A percentile compares a stretch with the other conserved stretches of the same genome.
Conservation (phyloP, 2,888 invertebrate genomes). For the Eupithecia subfuscata region DNA sequence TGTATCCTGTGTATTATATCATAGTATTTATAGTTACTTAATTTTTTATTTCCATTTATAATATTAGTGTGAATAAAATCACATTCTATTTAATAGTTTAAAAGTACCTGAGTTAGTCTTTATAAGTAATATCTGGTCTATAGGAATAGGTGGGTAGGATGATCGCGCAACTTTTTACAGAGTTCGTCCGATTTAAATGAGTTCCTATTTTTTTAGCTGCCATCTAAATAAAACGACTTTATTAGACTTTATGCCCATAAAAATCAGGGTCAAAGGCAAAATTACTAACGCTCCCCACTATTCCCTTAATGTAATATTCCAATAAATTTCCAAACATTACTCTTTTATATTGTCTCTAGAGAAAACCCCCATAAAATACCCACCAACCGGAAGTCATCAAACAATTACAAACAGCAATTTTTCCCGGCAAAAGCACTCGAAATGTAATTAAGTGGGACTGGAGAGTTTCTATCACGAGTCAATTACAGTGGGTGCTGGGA, state of each 20-base stretch:
- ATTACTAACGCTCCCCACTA: background rate
- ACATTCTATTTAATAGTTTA: no score
- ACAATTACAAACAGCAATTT: constrained; percentile 23
- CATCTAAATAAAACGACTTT: background rate
- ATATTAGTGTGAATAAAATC: no score
- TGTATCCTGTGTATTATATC: no score
- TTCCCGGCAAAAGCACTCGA: constrained; percentile 17
- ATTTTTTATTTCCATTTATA: no score
- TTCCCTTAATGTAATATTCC: constrained; percentile 7
- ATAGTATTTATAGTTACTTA: no score
- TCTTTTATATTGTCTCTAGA: constrained; percentile 9
- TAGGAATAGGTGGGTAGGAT: background rate
- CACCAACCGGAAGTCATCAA: constrained; percentile 17
- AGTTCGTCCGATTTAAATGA: background rate
- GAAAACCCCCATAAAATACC: constrained; percentile 10
- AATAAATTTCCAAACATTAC: constrained; percentile 18
- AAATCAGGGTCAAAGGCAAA: background rate
- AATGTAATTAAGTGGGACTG: constrained; percentile 24
- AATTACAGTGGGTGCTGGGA: constrained; percentile 10
- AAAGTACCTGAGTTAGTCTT: no score
- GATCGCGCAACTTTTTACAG: background rate
- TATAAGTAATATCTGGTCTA: background rate
- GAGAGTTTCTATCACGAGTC: constrained; percentile 19
- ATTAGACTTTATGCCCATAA: background rate
- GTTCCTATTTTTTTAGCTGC: background rate